Base-by-base conservation (phyloP, 1,140 invertebrate genomes). In the Drosophila persimilis region DNA sequence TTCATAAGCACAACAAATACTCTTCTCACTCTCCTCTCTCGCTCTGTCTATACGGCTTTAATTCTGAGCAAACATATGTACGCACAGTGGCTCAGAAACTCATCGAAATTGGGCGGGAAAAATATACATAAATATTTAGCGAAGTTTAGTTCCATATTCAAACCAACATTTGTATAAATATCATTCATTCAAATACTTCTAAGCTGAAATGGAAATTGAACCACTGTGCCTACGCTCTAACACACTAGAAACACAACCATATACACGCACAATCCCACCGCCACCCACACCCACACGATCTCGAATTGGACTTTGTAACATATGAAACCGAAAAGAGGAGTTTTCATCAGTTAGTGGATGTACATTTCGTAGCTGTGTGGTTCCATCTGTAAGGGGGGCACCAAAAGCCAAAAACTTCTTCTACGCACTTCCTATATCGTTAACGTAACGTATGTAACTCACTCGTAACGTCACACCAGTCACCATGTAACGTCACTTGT, bases 381-480 rank as follows among this genome's bases (percentile, higher is more conserved):
- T 64, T 39, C 29, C 39, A 55, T 39, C 4, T 31, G 61, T 22
- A 47, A 5, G 47, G 48, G 35, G 35, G 3, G 2, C 56, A 46
- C 17, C 48, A 15, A 48, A 55, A 63, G 39, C 6, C 22, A 29
- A 9, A 11, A 17, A 54, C 7, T 44, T 46, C 15, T 26, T 15
- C 43, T 8, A 46, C 48, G 39, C 22, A n/a, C 60, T 64, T 31
- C 31, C n/a, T 17, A 46, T 56, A 69, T 43, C 66, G 39, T 57
- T 48, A 69, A 31, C 66, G 39, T 57, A 70, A 50, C 44, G 44
- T n/a, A n/a, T n/a, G n/a, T 35, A 64, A 67, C 41, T 45, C 54
- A 56, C n/a, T 26, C 35, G 46, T 66, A 65, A 51, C 39, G 46
- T 39, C 63, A 57, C 31, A 29, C 31, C 29, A 22, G 11, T 58